Conservation (phyloP, 2,888 invertebrate species). For the Tupiocoris notatus region DNA sequence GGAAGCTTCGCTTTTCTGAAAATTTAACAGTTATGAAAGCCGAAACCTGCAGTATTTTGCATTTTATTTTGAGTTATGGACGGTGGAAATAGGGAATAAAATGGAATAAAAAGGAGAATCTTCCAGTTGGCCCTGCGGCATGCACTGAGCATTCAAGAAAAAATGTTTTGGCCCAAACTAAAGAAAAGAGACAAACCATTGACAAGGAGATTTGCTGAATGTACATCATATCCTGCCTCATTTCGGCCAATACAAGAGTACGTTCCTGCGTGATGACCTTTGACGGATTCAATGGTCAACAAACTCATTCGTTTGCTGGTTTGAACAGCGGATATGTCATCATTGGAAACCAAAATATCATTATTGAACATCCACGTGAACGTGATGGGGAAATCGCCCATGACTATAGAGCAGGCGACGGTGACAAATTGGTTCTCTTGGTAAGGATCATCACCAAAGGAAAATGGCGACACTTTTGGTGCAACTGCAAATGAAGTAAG, state of each 20-base stretch:
- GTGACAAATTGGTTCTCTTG: slow-evolving; percentile 53
- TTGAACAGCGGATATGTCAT: slow-evolving; percentile 59
- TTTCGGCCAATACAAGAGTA: slow-evolving; percentile 72
- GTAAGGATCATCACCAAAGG: slow-evolving; percentile 50
- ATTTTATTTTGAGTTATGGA: no score
- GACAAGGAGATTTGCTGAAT: slow-evolving; percentile 66
- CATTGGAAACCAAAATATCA: slow-evolving; percentile 55
- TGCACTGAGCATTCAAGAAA: no score
- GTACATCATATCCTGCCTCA: slow-evolving; percentile 65
- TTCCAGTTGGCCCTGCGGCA: no score
- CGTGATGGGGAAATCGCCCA: slow-evolving; percentile 64
- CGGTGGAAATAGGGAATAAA: no score
- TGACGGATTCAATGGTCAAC: slow-evolving; percentile 66
- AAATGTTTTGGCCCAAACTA: no score
- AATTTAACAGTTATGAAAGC: no score
- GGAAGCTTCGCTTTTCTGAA: background rate
- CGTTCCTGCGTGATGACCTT: slow-evolving; percentile 69
- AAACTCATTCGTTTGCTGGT: slow-evolving; percentile 65
- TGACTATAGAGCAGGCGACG: slow-evolving; percentile 58
- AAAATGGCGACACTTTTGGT: slow-evolving; percentile 49
- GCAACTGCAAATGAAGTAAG: slow-evolving; percentile 45
- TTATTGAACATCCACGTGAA: slow-evolving; percentile 66
- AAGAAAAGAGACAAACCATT: slow-evolving; percentile 60
- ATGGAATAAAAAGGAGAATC: no score
- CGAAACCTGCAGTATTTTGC: no score